These are phyloP conservation scores for Calameuta pallipes DNA, from an alignment of 2,888 invertebrate genomes.

Conservation along the genomic window DNA sequence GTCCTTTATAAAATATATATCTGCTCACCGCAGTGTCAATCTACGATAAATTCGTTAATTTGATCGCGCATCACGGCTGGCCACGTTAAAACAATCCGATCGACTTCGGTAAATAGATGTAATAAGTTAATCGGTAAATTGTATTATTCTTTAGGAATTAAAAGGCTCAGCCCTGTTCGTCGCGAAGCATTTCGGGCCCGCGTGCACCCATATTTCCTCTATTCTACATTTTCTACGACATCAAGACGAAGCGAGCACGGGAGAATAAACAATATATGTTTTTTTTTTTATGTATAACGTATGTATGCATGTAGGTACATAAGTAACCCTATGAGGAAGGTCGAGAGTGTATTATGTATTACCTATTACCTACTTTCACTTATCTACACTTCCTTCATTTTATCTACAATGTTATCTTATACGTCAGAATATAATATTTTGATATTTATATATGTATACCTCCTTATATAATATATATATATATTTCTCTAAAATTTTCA, in stretches of 20 bases:
- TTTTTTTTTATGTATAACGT: neutral
- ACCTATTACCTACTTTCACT: neutral
- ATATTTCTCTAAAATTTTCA: neutral
- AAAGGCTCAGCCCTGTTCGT: neutral
- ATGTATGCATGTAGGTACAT: constrained; percentile 2
- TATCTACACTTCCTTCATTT: constrained; percentile 5
- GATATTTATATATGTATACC: constrained; percentile 1
- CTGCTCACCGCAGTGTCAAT: neutral
- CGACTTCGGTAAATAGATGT: neutral
- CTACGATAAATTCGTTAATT: neutral
- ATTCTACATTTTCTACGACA: neutral
- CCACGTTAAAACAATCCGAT: neutral
- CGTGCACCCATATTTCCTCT: neutral
- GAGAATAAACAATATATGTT: neutral
- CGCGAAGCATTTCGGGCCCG: neutral
- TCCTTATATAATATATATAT: neutral
- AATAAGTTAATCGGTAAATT: neutral
- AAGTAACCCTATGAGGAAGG: neutral
- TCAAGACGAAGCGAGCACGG: neutral
- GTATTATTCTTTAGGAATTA: neutral
- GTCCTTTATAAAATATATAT: neutral
- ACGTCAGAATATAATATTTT: neutral
- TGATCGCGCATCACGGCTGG: neutral
- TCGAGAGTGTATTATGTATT: neutral
- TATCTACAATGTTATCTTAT: neutral